Evolutionary conservation across 1,140 invertebrate species (phyloP).

Genomic region (Trichomalopsis sarcophagae): DNA sequence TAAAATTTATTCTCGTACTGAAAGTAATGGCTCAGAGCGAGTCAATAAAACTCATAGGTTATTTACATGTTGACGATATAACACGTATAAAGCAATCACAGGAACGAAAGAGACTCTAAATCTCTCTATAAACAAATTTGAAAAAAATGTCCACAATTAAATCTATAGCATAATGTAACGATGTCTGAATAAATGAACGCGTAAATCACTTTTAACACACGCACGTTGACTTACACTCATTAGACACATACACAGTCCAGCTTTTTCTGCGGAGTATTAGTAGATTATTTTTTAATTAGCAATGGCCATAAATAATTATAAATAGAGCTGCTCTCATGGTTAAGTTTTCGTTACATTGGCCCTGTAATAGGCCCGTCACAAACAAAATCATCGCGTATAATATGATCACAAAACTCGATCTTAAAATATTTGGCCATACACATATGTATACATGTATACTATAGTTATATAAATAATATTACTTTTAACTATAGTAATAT

Average conservation of each 20-base stretch:
- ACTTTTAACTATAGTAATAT: neutral
- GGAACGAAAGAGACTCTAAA: neutral
- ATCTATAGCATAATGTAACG: neutral
- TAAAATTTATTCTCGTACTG: slow-evolving; percentile 10
- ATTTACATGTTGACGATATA: neutral
- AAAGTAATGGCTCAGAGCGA: slow-evolving; percentile 1
- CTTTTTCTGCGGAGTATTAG: neutral
- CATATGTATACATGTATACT: no score
- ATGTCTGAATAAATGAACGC: neutral
- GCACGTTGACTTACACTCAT: slow-evolving; percentile 8
- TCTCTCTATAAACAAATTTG: neutral
- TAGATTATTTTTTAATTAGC: neutral
- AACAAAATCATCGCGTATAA: neutral
- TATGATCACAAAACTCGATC: slow-evolving; percentile 4
- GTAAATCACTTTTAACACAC: slow-evolving; percentile 4
- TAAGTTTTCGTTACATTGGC: neutral
- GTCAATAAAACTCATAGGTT: slow-evolving; percentile 18
- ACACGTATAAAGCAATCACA: slow-evolving; percentile 27
- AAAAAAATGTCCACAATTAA: neutral
- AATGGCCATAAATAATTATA: neutral
- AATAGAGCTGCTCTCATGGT: neutral
- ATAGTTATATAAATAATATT: neutral
- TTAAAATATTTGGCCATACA: slow-evolving; percentile 28
- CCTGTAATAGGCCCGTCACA: neutral
- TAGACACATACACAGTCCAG: slow-evolving; percentile 15